phyloP scores from a whole-genome alignment of 2,113 vertebrate genomes.

The Panurus biarmicus region DNA sequence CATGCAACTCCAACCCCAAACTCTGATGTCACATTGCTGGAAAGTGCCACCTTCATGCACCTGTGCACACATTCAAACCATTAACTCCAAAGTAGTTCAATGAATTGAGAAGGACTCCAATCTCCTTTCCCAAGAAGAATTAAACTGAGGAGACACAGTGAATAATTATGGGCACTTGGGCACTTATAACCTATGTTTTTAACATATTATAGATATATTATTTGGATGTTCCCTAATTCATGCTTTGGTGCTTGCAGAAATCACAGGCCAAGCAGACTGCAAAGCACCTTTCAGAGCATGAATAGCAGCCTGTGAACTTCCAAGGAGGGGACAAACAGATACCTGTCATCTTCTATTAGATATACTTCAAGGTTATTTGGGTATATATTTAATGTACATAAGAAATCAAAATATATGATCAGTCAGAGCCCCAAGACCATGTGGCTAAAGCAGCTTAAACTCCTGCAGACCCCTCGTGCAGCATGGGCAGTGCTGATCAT shows the following conservation, averaged over 20 bases:
- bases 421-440: neutral
- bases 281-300: neutral
- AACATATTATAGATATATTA: neutral
- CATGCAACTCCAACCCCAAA: neutral
- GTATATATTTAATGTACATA: neutral
- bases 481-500: neutral
- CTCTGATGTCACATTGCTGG: neutral
- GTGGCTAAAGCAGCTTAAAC: neutral
- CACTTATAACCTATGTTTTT: neutral
- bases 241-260: neutral
- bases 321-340: neutral
- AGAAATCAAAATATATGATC: neutral
- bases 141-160: neutral
- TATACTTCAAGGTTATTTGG: neutral
- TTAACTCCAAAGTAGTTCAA: neutral
- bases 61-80: neutral
- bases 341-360: neutral
- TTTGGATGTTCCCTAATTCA: neutral
- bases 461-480: neutral
- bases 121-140: neutral
- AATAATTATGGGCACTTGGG: neutral
- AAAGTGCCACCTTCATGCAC: neutral
- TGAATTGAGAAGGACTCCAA: neutral
- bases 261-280: neutral
- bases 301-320: neutral